phyloP scores from a whole-genome alignment of 2,888 invertebrate species.

The Diarsia mendica region DNA sequence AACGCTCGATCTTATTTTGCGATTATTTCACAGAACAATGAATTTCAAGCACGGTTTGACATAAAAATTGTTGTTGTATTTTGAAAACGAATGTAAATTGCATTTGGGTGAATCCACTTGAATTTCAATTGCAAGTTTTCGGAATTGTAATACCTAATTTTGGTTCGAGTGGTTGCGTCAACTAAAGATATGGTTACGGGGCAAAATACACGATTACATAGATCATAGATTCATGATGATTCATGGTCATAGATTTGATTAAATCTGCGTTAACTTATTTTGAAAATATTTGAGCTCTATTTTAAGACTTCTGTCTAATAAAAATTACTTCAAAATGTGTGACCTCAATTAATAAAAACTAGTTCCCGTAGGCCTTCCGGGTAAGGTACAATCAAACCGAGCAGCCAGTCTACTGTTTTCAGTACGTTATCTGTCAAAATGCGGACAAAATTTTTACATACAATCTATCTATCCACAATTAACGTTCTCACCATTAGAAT shows the following conservation, averaged over 20 bases:
- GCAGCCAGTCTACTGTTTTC: not conserved
- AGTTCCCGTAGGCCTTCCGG: not conserved
- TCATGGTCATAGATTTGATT: not conserved
- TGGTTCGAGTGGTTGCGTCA: not conserved
- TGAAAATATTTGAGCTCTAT: not conserved
- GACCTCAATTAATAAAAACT: not conserved
- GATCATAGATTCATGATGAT: too few species aligned
- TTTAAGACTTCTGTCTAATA: not conserved
- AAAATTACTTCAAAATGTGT: not conserved
- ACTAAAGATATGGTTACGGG: not conserved
- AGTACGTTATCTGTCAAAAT: not conserved
- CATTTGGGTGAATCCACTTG: conserved; percentile 24
- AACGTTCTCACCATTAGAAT: not conserved
- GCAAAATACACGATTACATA: not conserved
- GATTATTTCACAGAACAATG: conserved; percentile 37
- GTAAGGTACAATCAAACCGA: not conserved
- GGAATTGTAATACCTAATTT: conserved; percentile 12
- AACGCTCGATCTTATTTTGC: conserved; percentile 25
- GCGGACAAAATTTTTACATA: not conserved
- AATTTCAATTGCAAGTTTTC: conserved; percentile 31
- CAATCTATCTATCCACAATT: not conserved
- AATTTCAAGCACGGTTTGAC: conserved; percentile 33
- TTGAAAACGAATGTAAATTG: conserved; percentile 12
- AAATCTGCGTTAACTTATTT: not conserved
- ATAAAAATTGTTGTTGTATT: conserved; percentile 26